These are phyloP conservation scores for Odocoileus hemionus DNA, from an alignment of 2,113 vertebrate genomes.

Conservation along the genomic window DNA sequence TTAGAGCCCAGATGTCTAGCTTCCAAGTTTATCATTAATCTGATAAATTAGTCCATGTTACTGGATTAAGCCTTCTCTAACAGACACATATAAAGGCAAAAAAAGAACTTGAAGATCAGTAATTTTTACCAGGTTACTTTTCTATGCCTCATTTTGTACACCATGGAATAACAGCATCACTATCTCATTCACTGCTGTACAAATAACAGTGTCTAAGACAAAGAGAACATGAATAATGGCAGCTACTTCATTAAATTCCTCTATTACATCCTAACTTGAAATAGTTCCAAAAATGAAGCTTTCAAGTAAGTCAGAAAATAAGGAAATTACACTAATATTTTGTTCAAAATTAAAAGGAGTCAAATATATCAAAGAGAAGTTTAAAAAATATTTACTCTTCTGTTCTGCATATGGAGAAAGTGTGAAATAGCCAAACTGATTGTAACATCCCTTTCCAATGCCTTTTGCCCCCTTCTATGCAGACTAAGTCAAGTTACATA, in stretches of 20 bases:
- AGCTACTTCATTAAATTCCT: neutral
- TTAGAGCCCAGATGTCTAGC: neutral
- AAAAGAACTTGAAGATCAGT: neutral
- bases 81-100: neutral
- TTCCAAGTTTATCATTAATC: neutral
- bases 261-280: neutral
- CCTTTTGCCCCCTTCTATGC: neutral
- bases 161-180: neutral
- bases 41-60: constrained; percentile 2
- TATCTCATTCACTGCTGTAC: neutral
- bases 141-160: neutral
- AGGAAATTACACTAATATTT: neutral
- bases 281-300: neutral
- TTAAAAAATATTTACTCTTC: neutral
- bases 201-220: neutral
- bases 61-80: neutral
- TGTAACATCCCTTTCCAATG: neutral
- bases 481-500: neutral
- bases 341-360: neutral
- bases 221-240: neutral
- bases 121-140: neutral
- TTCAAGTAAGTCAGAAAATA: constrained; percentile 10
- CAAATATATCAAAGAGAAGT: neutral
- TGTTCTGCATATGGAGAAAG: neutral
- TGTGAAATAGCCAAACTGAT: neutral